These are phyloP conservation scores for Pocillopora verrucosa DNA, from an alignment of 64 coral and sea anemone species.

Conservation along the genomic window DNA sequence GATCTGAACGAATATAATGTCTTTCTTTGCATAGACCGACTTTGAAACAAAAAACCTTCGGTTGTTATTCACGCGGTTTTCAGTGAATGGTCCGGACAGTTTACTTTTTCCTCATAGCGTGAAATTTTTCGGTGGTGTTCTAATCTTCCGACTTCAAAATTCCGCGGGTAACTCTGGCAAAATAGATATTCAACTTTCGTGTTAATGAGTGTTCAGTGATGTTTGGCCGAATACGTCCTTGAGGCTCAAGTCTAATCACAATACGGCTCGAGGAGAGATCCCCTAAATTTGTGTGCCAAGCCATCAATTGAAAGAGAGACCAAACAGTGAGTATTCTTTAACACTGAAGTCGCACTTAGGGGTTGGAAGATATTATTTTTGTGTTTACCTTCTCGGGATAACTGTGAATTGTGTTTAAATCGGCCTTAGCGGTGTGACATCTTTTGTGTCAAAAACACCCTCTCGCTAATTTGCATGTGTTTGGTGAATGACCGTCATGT, in stretches of 20 bases:
- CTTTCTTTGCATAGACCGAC: not conserved
- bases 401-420: conserved; percentile 31
- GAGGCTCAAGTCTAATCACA: not conserved
- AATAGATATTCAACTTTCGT: not conserved
- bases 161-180: not conserved
- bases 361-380: not conserved
- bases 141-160: not conserved
- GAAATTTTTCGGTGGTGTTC: not conserved
- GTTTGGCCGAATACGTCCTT: not conserved
- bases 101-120: not conserved
- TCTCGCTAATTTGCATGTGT: conserved; percentile 46
- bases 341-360: not conserved
- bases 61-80: not conserved
- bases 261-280: not conserved
- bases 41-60: not conserved
- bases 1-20: not conserved
- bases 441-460: conserved; percentile 32
- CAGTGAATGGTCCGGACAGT: not conserved
- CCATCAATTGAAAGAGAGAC: not conserved
- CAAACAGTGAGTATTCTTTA: not conserved
- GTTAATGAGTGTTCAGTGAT: not conserved
- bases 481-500: conserved; percentile 33
- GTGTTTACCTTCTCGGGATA: conserved; percentile 18
- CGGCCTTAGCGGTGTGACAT: conserved; percentile 7
- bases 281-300: not conserved